Evolutionary conservation across 2,888 invertebrate genomes (phyloP).

Genomic region (Desoria tigrina): DNA sequence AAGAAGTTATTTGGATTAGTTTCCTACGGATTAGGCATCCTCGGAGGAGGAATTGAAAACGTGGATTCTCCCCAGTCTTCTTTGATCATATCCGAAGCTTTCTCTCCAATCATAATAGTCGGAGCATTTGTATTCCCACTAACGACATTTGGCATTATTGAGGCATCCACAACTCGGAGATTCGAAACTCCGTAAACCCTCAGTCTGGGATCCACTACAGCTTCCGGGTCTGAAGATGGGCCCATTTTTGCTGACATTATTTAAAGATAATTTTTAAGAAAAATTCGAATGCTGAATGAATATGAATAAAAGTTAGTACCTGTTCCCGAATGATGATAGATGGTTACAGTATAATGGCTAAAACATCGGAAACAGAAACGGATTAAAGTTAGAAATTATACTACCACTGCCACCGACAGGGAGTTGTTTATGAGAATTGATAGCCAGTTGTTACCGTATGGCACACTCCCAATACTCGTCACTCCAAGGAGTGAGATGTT

Average conservation of each 20-base stretch:
- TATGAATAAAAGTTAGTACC: neutral
- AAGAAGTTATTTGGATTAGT: too few relatives aligned
- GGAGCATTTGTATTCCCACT: constrained; percentile 78
- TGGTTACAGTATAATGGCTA: constrained; percentile 73
- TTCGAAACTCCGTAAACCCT: constrained; percentile 60
- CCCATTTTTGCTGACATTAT: constrained; percentile 69
- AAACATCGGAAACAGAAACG: constrained; percentile 50
- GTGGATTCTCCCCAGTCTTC: constrained; percentile 58
- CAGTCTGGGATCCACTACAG: constrained; percentile 72
- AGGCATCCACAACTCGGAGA: constrained; percentile 38
- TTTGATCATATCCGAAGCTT: constrained; percentile 72
- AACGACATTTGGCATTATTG: constrained; percentile 73
- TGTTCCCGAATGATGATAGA: constrained; percentile 80
- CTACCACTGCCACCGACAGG: too few relatives aligned
- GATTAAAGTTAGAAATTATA: too few relatives aligned
- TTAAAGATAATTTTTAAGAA: neutral
- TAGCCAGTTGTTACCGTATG: constrained; percentile 41
- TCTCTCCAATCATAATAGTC: constrained; percentile 67
- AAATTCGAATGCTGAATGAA: neutral
- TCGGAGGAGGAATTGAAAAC: constrained; percentile 16
- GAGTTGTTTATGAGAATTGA: too few relatives aligned
- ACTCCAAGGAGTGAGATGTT: constrained; percentile 69
- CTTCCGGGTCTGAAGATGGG: constrained; percentile 62
- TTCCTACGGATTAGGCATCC: constrained; percentile 9
- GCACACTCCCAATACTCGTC: constrained; percentile 81